Evolutionary conservation across 1,140 invertebrate genomes (phyloP).

Genomic region (Brachionus plicatilis): DNA sequence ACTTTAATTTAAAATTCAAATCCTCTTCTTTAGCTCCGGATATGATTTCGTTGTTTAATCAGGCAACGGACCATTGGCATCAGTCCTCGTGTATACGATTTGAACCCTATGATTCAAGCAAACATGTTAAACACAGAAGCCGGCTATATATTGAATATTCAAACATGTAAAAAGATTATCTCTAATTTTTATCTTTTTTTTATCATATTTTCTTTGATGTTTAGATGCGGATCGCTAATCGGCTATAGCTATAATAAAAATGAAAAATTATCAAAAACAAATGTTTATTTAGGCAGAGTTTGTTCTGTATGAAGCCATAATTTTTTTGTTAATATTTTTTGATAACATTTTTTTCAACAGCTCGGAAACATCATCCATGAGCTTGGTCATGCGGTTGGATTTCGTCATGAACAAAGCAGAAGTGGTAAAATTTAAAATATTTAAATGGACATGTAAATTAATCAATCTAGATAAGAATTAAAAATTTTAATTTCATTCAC

Average conservation of each 20-base stretch:
- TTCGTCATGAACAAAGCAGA: constrained; percentile 55
- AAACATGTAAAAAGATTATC: background rate
- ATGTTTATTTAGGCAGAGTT: constrained; percentile 27
- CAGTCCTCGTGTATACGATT: constrained; percentile 37
- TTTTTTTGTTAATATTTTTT: background rate
- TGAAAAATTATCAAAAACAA: background rate
- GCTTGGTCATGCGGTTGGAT: constrained; percentile 63
- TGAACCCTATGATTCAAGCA: constrained; percentile 24
- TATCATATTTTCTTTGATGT: background rate
- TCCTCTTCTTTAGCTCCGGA: background rate
- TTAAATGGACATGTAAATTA: background rate
- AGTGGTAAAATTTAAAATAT: constrained; percentile 17
- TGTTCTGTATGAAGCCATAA: constrained; percentile 14
- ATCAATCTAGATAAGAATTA: background rate
- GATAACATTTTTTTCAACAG: constrained; percentile 11
- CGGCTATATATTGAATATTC: background rate
- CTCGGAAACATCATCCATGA: constrained; percentile 63
- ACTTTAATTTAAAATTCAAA: background rate
- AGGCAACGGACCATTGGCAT: constrained; percentile 36
- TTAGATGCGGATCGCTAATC: constrained; percentile 39
- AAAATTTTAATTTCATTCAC: background rate
- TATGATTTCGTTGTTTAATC: background rate
- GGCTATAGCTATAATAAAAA: background rate
- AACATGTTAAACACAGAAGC: background rate
- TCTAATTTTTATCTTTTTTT: background rate